phyloP scores from a whole-genome alignment of 2,113 vertebrate genomes.

The Macrotis lagotis region DNA sequence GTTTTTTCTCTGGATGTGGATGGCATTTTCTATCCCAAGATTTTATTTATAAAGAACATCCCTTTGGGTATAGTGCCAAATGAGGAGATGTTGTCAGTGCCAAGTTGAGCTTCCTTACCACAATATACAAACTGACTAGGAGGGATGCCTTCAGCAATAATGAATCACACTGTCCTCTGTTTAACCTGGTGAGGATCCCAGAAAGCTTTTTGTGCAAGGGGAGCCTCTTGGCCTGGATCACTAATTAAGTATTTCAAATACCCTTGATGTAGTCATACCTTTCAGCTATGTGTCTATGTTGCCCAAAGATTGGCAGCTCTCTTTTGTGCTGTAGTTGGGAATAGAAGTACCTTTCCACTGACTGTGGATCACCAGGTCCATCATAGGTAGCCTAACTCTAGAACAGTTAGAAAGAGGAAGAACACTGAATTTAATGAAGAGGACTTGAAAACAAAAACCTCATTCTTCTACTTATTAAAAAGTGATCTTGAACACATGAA shows the following conservation, averaged over 20 bases:
- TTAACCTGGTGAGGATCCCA: conserved; percentile 97
- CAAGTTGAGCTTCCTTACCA: conserved; percentile 98
- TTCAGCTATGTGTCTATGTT: conserved; percentile 93
- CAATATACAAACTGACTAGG: conserved; percentile 99
- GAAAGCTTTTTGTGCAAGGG: conserved; percentile 95
- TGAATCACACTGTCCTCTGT: conserved; percentile 96
- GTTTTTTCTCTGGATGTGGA: no score
- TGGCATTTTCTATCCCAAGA: no score
- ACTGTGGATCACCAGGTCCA: conserved; percentile 97
- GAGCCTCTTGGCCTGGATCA: conserved; percentile 95
- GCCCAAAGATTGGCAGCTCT: conserved; percentile 94
- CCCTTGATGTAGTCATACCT: conserved; percentile 96
- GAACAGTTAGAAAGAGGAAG: conserved; percentile 26
- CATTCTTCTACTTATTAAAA: background rate
- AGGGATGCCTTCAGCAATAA: conserved; percentile 98
- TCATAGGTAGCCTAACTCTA: conserved; percentile 76
- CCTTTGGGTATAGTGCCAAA: conserved; percentile 98
- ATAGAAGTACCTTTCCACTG: conserved; percentile 97
- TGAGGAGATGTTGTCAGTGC: conserved; percentile 96
- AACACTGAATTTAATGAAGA: background rate
- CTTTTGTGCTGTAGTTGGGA: conserved; percentile 97
- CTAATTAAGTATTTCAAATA: conserved; percentile 99
- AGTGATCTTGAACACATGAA: background rate
- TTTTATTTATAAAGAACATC: conserved; percentile 97
- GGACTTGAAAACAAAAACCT: background rate